A percentile compares a stretch with the other conserved stretches of the same genome.
Evolutionary conservation across 2,797 vertebrate species (phyloP).

Genomic region (Selene dorsalis): DNA sequence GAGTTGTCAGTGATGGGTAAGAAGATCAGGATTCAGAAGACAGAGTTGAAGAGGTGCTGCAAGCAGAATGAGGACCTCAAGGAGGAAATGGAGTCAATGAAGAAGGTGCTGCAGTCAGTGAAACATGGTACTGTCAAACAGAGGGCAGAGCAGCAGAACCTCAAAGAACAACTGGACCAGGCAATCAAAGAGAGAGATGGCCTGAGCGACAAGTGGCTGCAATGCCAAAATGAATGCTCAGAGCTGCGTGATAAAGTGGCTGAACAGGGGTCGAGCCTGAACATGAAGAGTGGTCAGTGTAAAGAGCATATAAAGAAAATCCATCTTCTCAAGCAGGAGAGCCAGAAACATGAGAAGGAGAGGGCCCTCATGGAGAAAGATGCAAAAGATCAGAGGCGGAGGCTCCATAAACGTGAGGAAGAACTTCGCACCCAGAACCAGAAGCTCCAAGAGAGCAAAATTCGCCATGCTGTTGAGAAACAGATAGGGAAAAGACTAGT

Average conservation of each 20-base stretch:
- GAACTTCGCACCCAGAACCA: background rate
- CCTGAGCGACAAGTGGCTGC: background rate
- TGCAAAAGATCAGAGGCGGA: background rate
- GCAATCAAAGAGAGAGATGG: constrained; percentile 1
- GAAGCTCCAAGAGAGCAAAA: constrained; percentile 1
- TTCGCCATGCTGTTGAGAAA: accelerated
- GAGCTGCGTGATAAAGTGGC: constrained; percentile 8
- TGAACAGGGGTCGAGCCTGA: background rate
- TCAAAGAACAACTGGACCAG: constrained; percentile 21
- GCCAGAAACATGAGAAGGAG: constrained; percentile 10
- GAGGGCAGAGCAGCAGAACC: constrained; percentile 2
- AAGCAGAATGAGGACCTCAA: constrained; percentile 11
- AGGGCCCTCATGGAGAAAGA: background rate
- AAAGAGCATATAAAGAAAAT: constrained; percentile 22
- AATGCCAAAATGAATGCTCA: background rate
- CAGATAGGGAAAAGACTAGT: background rate
- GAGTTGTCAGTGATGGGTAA: background rate
- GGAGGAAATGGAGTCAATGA: background rate
- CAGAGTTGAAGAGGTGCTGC: background rate
- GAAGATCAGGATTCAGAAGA: constrained; percentile 15
- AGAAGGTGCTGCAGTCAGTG: background rate
- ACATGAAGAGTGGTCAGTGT: background rate
- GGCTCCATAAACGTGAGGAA: background rate
- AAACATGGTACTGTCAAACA: background rate
- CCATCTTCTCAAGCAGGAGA: constrained; percentile 29